Percentiles rank a stretch among this genome's conserved stretches.
Conservation (phyloP, 1,140 invertebrate genomes). For the Heliothis subflexa region DNA sequence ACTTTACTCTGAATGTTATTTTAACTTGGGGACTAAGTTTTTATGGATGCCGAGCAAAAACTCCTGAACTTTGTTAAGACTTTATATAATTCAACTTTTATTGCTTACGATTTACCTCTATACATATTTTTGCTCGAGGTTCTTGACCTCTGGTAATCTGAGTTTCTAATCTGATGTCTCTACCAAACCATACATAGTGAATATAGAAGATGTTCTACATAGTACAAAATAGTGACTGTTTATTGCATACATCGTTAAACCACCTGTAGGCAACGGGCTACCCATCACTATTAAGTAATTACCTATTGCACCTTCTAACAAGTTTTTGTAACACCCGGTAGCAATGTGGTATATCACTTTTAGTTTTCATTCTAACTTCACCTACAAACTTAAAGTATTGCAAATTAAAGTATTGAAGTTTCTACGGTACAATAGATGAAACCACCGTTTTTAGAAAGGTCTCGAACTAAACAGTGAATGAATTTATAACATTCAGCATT, state of each 20-base stretch:
- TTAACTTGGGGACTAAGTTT: not conserved
- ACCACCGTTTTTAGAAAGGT: conserved; percentile 1
- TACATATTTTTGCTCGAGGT: no score
- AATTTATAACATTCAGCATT: conserved; percentile 38
- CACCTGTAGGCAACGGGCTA: not conserved
- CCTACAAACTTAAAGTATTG: not conserved
- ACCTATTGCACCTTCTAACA: conserved; percentile 26
- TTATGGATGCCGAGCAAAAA: not conserved
- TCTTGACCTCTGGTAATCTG: no score
- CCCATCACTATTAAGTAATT: conserved; percentile 40
- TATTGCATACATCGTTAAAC: not conserved
- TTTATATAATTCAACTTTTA: no score
- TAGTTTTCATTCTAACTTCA: not conserved
- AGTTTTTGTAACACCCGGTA: conserved; percentile 34
- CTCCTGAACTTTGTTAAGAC: no score
- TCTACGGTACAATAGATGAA: no score
- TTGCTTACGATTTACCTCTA: no score
- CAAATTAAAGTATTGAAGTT: no score
- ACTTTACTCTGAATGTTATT: not conserved
- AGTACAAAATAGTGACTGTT: no score
- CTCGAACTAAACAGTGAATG: not conserved
- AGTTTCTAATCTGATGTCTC: no score
- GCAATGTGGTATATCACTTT: conserved; percentile 8
- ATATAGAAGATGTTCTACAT: no score
- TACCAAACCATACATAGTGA: no score